Conservation (phyloP, 2,888 invertebrate species). For the Patella ulyssiponensis region DNA sequence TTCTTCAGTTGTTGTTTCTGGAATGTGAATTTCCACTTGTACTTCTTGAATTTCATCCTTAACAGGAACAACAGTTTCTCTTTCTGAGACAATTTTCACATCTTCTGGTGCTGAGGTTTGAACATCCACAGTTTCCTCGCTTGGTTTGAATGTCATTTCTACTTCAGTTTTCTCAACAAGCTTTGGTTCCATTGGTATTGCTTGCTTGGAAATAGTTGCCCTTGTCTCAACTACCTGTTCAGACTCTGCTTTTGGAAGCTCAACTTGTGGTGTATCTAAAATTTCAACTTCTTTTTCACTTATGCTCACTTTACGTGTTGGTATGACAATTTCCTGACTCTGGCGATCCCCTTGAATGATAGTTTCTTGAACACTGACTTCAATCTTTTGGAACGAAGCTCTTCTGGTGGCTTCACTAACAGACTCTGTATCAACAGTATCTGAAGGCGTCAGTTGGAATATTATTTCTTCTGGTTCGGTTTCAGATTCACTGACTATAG, state of each 20-base stretch:
- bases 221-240: constrained; percentile 56
- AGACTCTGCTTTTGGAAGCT: constrained; percentile 50
- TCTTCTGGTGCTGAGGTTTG: constrained; percentile 50
- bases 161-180: constrained; percentile 24
- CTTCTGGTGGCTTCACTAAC: constrained; percentile 43
- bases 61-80: constrained; percentile 44
- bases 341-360: constrained; percentile 53
- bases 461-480: constrained; percentile 55
- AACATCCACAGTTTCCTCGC: constrained; percentile 33
- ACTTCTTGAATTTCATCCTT: constrained; percentile 46
- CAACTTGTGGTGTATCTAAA: constrained; percentile 34
- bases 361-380: constrained; percentile 61
- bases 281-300: constrained; percentile 46
- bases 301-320: constrained; percentile 47
- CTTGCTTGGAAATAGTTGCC: constrained; percentile 46
- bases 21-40: constrained; percentile 46
- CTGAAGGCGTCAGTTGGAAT: constrained; percentile 47
- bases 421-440: constrained; percentile 42
- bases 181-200: constrained; percentile 27
- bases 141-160: constrained; percentile 37
- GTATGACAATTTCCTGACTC: constrained; percentile 54
- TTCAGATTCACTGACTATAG: constrained; percentile 55
- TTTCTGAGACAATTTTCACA: constrained; percentile 43
- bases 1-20: constrained; percentile 37
- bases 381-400: constrained; percentile 55